These are phyloP conservation scores for Drosophila simulans DNA, from an alignment of 1,140 invertebrate genomes.

Conservation along the genomic window DNA sequence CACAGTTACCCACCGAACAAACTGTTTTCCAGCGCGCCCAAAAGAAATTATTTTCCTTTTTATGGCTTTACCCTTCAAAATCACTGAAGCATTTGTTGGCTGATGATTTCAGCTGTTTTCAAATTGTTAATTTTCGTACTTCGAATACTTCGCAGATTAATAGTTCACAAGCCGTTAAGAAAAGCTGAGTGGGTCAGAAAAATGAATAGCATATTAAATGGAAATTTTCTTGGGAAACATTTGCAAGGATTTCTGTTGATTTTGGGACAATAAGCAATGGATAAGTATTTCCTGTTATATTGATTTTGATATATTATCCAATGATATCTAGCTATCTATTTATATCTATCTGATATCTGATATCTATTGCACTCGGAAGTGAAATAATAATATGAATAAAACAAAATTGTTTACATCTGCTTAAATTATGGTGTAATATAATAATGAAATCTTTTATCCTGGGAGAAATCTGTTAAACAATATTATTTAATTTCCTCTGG, in stretches of 20 bases:
- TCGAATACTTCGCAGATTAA: constrained; percentile 5
- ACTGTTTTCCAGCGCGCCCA: constrained; percentile 38
- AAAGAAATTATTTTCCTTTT: constrained; percentile 49
- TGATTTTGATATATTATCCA: not conserved
- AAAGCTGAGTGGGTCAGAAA: constrained; percentile 5
- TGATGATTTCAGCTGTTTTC: constrained; percentile 26
- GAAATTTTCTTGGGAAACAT: not conserved
- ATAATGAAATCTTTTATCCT: too few relatives aligned
- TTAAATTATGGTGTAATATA: too few relatives aligned
- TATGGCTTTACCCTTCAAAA: constrained; percentile 57
- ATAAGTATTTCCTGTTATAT: not conserved
- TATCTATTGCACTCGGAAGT: not conserved
- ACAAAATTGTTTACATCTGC: too few relatives aligned
- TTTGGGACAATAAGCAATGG: not conserved
- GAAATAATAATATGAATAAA: not conserved
- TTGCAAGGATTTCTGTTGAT: not conserved
- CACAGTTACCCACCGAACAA: constrained; percentile 16
- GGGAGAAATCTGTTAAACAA: constrained; percentile 12
- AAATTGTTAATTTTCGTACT: constrained; percentile 17
- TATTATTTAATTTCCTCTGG: constrained; percentile 20
- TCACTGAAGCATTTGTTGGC: constrained; percentile 54
- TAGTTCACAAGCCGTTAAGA: constrained; percentile 12
- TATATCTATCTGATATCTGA: too few relatives aligned
- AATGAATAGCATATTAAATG: not conserved
- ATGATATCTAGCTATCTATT: not conserved